phyloP scores from a whole-genome alignment of 2,797 vertebrate genomes.

The Todus mexicanus region DNA sequence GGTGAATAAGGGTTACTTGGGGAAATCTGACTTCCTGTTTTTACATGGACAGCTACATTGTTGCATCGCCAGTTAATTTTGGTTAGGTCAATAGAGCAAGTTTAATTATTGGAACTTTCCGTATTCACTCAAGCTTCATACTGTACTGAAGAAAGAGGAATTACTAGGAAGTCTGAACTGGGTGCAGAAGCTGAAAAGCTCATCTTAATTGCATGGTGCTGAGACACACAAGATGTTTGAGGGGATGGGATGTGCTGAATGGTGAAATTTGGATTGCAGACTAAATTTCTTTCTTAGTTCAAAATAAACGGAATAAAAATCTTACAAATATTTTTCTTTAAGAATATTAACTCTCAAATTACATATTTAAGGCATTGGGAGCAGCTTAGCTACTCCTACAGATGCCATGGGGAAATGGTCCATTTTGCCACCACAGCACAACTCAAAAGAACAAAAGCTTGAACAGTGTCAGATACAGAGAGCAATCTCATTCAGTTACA shows the following conservation, averaged over 20 bases:
- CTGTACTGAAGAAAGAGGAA: slow-evolving; percentile 33
- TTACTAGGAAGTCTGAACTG: slow-evolving; percentile 19
- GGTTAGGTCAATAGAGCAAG: slow-evolving; percentile 76
- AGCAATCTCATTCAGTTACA: not conserved
- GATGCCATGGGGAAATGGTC: not conserved
- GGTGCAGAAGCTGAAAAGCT: slow-evolving; percentile 25
- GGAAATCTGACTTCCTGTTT: slow-evolving; percentile 84
- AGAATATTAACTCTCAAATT: not conserved
- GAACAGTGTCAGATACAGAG: not conserved
- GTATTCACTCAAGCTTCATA: slow-evolving; percentile 45
- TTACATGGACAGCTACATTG: slow-evolving; percentile 78
- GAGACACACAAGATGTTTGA: not conserved
- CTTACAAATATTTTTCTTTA: not conserved
- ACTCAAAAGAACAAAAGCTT: not conserved
- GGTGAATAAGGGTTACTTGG: slow-evolving; percentile 80
- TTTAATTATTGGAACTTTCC: slow-evolving; percentile 77
- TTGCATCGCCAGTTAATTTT: slow-evolving; percentile 77
- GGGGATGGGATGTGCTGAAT: not conserved
- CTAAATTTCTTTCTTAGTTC: not conserved
- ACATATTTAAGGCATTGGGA: not conserved
- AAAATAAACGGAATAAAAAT: not conserved
- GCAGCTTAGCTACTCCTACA: not conserved
- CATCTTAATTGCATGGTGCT: not conserved
- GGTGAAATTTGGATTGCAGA: not conserved
- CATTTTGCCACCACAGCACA: not conserved